A percentile compares a stretch with the other conserved stretches of the same genome.
phyloP scores from a whole-genome alignment of 2,888 invertebrate species.

The Podabrus alpinus region DNA sequence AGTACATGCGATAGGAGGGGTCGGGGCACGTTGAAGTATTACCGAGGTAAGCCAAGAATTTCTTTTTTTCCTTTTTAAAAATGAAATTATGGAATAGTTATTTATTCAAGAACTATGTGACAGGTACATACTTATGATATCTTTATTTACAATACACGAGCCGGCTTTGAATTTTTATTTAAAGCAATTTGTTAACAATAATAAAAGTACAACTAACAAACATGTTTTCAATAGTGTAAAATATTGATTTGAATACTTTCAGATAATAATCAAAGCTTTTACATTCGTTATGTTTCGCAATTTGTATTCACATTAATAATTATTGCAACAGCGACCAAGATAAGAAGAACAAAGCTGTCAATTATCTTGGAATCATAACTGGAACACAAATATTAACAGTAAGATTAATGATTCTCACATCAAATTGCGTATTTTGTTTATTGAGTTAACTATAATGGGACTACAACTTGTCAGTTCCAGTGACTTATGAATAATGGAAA shows the following conservation, averaged over 20 bases:
- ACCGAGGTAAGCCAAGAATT: too few relatives aligned
- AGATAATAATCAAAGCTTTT: not conserved
- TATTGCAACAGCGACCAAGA: not conserved
- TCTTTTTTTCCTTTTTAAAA: too few relatives aligned
- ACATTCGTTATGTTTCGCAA: not conserved
- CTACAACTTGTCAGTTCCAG: not conserved
- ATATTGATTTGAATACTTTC: not conserved
- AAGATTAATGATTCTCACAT: not conserved
- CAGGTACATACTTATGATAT: not conserved
- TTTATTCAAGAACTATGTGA: not conserved
- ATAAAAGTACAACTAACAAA: not conserved
- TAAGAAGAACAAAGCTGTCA: not conserved
- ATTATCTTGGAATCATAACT: not conserved
- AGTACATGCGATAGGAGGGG: not conserved
- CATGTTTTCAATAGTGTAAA: not conserved
- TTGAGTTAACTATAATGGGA: not conserved
- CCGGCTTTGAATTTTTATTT: not conserved
- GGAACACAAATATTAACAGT: not conserved
- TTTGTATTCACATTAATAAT: not conserved
- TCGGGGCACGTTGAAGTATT: not conserved
- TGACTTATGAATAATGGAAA: not conserved
- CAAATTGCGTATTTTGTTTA: not conserved
- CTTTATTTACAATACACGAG: not conserved
- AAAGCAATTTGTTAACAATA: not conserved
- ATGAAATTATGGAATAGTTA: not conserved